Percentiles rank a stretch among this genome's conserved stretches.
These are phyloP conservation scores for Salvelinus namaycush DNA, from an alignment of 2,113 vertebrate genomes.

Conservation along the genomic window DNA sequence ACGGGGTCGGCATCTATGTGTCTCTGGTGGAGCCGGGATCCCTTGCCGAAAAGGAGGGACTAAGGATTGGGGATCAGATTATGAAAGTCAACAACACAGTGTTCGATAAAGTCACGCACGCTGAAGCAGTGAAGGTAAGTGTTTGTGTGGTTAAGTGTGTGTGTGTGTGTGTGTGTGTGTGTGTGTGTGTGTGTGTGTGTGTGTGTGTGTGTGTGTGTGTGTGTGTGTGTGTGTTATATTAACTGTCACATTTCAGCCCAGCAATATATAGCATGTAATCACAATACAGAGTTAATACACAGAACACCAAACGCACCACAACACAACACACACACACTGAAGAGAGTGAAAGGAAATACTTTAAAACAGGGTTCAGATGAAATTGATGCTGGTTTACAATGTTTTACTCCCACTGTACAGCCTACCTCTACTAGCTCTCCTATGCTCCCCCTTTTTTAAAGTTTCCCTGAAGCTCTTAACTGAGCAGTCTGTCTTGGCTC, in stretches of 20 bases:
- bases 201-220: not conserved
- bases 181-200: conserved; percentile 18
- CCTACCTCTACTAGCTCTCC: not conserved
- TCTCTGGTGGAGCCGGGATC: conserved; percentile 95
- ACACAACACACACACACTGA: too few relatives aligned
- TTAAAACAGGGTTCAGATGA: too few relatives aligned
- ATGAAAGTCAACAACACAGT: conserved; percentile 92
- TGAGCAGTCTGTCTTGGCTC: conserved; percentile 34
- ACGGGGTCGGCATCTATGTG: conserved; percentile 95
- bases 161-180: conserved; percentile 16
- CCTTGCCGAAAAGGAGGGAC: conserved; percentile 90
- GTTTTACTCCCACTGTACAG: too few relatives aligned
- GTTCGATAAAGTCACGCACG: conserved; percentile 88
- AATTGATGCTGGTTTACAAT: too few relatives aligned
- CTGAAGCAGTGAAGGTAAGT: conserved; percentile 92
- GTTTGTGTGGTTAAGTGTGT: not conserved
- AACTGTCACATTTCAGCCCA: not conserved
- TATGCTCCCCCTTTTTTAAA: not conserved
- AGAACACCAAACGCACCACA: too few relatives aligned
- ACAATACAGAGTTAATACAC: too few relatives aligned
- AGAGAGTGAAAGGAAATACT: too few relatives aligned
- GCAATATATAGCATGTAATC: too few relatives aligned
- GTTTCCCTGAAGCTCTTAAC: not conserved
- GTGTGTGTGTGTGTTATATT: not conserved
- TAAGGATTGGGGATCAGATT: conserved; percentile 93